Evolutionary conservation across 2,888 invertebrate genomes (phyloP).

Genomic region (Dicranocentrus wangi): DNA sequence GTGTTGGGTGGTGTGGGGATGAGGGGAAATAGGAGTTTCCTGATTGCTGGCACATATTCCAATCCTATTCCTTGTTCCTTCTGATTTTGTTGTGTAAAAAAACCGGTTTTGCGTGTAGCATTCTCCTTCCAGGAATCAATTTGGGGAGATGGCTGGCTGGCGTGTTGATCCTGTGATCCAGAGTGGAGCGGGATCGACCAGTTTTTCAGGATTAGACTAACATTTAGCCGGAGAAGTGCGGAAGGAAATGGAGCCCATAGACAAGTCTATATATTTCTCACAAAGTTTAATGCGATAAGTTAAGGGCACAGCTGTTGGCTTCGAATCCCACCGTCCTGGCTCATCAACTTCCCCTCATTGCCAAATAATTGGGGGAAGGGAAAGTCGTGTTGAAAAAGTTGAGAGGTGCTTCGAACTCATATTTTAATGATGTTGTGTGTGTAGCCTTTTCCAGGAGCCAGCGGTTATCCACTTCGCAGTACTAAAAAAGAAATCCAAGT

Average conservation of each 20-base stretch:
- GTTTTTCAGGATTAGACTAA: too few species aligned
- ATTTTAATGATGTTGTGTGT: constrained; percentile 24
- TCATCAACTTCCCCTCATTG: constrained; percentile 47
- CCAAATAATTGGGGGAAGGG: constrained; percentile 12
- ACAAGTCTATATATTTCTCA: not conserved
- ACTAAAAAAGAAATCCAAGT: not conserved
- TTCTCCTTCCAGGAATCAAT: too few species aligned
- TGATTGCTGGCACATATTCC: too few species aligned
- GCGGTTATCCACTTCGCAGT: too few species aligned
- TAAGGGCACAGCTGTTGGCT: constrained; percentile 35
- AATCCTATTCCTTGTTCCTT: not conserved
- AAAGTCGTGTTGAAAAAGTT: not conserved
- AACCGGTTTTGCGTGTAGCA: not conserved
- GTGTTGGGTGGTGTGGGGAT: too few species aligned
- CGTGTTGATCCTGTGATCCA: too few species aligned
- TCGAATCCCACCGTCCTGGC: constrained; percentile 47
- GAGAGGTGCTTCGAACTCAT: constrained; percentile 7
- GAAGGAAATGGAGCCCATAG: too few species aligned
- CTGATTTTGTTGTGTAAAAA: not conserved
- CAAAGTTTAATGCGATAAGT: constrained; percentile 18
- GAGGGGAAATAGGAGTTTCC: too few species aligned
- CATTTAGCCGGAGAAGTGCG: not conserved
- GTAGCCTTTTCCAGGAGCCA: not conserved
- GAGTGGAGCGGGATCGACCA: too few species aligned
- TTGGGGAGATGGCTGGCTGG: too few species aligned